A percentile compares a stretch with the other conserved stretches of the same genome.
Evolutionary conservation across 2,113 vertebrate genomes (phyloP).

Genomic region (Galbula dea): DNA sequence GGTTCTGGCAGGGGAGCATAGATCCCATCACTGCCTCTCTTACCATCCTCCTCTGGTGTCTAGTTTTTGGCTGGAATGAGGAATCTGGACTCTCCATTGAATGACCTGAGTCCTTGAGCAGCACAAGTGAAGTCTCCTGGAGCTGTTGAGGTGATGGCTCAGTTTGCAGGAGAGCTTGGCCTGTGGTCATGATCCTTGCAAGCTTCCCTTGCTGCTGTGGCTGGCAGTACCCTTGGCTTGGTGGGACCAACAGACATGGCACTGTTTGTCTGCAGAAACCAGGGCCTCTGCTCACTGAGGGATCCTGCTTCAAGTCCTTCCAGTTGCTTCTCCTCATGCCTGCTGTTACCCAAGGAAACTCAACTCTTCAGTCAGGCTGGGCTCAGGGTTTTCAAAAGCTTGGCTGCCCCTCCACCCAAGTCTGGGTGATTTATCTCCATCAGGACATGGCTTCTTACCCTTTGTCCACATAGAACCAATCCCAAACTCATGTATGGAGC

Average conservation of each 20-base stretch:
- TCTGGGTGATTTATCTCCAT: background rate
- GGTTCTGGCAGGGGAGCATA: background rate
- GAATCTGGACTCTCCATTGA: background rate
- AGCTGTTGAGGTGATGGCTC: background rate
- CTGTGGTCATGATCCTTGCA: background rate
- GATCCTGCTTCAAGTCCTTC: background rate
- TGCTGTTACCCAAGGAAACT: background rate
- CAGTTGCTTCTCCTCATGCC: background rate
- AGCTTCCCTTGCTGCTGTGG: background rate
- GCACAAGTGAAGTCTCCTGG: background rate
- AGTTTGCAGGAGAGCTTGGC: background rate
- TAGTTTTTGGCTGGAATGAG: background rate
- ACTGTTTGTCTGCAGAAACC: background rate
- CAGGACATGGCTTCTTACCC: background rate
- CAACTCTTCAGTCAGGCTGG: background rate
- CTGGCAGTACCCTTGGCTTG: background rate
- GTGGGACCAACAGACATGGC: background rate
- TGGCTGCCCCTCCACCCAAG: background rate
- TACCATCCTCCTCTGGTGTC: background rate
- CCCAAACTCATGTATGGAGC: background rate
- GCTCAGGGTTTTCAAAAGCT: background rate
- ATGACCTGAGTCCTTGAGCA: background rate
- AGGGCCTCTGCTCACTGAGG: background rate
- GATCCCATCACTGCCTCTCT: background rate
- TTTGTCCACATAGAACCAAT: background rate